Evolutionary conservation across 2,797 vertebrate species (phyloP), one percentile per base, ranked within the genome.

Genomic region (Vireo griseus): DNA sequence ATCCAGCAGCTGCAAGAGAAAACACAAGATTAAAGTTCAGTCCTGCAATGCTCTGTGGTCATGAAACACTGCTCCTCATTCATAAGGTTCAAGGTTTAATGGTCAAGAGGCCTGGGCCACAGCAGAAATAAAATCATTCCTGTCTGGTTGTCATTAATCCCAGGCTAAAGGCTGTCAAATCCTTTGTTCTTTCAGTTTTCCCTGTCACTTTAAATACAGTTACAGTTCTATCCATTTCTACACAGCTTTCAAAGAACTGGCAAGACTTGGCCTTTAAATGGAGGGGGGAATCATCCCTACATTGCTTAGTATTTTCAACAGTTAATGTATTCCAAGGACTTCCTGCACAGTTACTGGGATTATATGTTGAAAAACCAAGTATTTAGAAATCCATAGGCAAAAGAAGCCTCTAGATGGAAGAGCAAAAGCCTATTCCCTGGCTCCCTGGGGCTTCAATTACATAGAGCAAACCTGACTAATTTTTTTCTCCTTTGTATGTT

Each of bases 1-100:
- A 74, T 99, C 98, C 96, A 99, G 96, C 77, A 99, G 97, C 98
- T 99, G 97, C 37, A 78, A 90, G 66, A 6, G 6, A 72, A 94
- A 95, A 44, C 25, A 91, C 10, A 29, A 71, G 31, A 61, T 4
- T 39, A 21, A 94, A 90, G n/a, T 14, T 35, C 59, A 59, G 16
- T 40, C 51, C 79, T 58, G 40, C 26, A 57, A 78, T 22, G 40
- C 67, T 86, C 74, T 18, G 42, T 39, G 33, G 45, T 58, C 63
- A 78, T 1, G 0, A 81, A 81, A 76, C 51, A 61, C 52, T 37
- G n/a, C 62, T 90, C 52, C 57, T 83, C 71, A 37, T 84, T 66
- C 67, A 15, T 3, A 76, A 79, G 40, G 66, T 69, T 91, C 47
- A 93, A 76, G 83, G 79, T 79, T 92, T 92, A 91, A 92, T 24